These are phyloP conservation scores for Chloroclysta siterata DNA, from an alignment of 2,888 invertebrate species.

Conservation along the genomic window DNA sequence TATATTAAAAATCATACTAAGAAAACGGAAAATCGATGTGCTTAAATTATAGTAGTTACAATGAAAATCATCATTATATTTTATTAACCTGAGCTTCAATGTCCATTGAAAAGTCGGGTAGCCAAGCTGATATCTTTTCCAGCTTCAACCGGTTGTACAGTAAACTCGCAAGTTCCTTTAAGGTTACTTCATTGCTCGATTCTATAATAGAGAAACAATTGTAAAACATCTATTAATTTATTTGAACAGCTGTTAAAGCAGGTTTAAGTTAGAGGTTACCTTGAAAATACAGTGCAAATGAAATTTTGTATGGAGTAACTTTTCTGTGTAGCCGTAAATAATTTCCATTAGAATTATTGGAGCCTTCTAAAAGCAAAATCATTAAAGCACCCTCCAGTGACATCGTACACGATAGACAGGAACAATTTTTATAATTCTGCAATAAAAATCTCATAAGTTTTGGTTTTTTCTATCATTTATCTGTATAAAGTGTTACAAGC, in stretches of 20 bases:
- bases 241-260: constrained; percentile 16
- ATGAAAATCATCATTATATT: not conserved
- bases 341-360: constrained; percentile 79
- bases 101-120: constrained; percentile 62
- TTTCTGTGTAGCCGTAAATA: constrained; percentile 87
- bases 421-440: constrained; percentile 46
- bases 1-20: no score
- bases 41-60: not conserved
- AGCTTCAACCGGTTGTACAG: constrained; percentile 57
- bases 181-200: constrained; percentile 42
- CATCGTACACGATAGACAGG: constrained; percentile 75
- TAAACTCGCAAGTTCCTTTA: constrained; percentile 61
- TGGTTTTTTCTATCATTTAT: no score
- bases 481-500: no score
- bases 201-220: constrained; percentile 48
- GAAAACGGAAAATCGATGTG: no score
- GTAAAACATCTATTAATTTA: constrained; percentile 8
- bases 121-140: constrained; percentile 62
- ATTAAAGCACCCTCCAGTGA: constrained; percentile 81
- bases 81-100: constrained; percentile 39
- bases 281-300: constrained; percentile 82
- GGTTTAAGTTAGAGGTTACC: constrained; percentile 50
- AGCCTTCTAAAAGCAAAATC: constrained; percentile 85
- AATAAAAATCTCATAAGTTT: constrained; percentile 38
- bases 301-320: constrained; percentile 91